phyloP scores from a whole-genome alignment of 2,888 invertebrate genomes.

The Panopea generosa region DNA sequence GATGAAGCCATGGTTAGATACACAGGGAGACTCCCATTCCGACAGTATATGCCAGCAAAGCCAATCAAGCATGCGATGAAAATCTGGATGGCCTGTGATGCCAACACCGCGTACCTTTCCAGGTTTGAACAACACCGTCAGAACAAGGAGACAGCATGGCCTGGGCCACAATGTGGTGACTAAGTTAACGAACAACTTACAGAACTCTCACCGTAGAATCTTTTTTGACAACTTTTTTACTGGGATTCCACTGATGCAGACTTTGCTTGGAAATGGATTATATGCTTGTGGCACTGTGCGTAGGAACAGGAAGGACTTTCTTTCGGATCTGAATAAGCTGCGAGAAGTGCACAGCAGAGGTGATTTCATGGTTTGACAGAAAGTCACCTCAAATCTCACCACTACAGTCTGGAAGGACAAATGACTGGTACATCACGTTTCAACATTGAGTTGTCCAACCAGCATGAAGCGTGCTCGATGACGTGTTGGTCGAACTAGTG shows the following conservation, averaged over 20 bases:
- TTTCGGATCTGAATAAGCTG: slow-evolving; percentile 17
- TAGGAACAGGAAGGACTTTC: slow-evolving; percentile 17
- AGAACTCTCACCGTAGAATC: not conserved
- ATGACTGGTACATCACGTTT: too few relatives aligned
- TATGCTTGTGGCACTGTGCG: slow-evolving; percentile 38
- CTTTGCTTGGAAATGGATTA: slow-evolving; percentile 11
- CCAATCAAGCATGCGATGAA: slow-evolving; percentile 39
- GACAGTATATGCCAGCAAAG: too few relatives aligned
- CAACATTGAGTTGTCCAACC: too few relatives aligned
- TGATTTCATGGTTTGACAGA: slow-evolving; percentile 16
- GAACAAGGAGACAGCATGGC: slow-evolving; percentile 27
- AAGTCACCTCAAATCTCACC: slow-evolving; percentile 29
- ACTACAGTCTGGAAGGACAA: too few relatives aligned
- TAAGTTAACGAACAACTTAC: slow-evolving; percentile 23
- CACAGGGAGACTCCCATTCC: too few relatives aligned
- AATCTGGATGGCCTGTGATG: slow-evolving; percentile 38
- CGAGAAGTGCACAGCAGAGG: slow-evolving; percentile 2
- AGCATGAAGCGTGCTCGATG: too few relatives aligned
- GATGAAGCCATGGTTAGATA: slow-evolving; percentile 44
- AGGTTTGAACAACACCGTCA: slow-evolving; percentile 24
- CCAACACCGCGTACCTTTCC: slow-evolving; percentile 21
- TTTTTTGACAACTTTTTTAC: too few relatives aligned
- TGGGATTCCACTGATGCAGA: too few relatives aligned
- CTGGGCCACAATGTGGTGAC: slow-evolving; percentile 38
- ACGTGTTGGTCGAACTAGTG: too few relatives aligned